Evolutionary conservation across 2,888 invertebrate species (phyloP), one percentile per base, ranked within the genome.

Genomic region (Beris chalybata): DNA sequence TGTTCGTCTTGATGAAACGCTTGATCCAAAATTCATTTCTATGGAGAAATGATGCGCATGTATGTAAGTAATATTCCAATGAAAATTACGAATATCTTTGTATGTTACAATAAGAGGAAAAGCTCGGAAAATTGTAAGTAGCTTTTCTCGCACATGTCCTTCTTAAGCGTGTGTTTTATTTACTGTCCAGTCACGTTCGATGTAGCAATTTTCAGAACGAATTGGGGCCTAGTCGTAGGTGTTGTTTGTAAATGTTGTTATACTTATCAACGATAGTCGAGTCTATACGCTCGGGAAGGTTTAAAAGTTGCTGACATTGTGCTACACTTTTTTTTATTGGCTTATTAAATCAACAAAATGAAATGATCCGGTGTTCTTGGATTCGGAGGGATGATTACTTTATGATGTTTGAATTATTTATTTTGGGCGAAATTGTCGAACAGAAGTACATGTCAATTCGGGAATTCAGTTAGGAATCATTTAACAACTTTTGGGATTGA

Each of bases 11-110:
- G 47, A 29, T 48, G n/a, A 9, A 9, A 48, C n/a, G 13, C 31
- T 38, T 29, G 58, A 47, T 59, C 58, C 58, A 59, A 59, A 59
- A 48, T 59, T 59, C 58, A 59, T 59, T 59, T 59, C 5, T 29
- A 11, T 31, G 29, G 30, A 11, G 58, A 59, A 48, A 47, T 30
- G 22, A 13, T 13, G 58, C 58, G 58, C 58, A 59, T 59, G 58
- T 13, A 22, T 22, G 22, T 59, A 30, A 38, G 38, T 22, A 22
- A 22, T 22, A 22, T 31, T 22, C 31, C 32, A 9, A 56, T 9
- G 43, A 43, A 43, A 29, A 29, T 22, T 22, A 2, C 22, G 22
- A 22, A 22, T 22, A 22, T 22, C 22, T 22, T 22, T 3, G 22
- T 22, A 22, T 22, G 22, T 22, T 22, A 22, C 22, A 22, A 22